Percentiles rank a stretch among this genome's conserved stretches.
phyloP scores from a whole-genome alignment of 2,113 vertebrate genomes.

The Geococcyx californianus region DNA sequence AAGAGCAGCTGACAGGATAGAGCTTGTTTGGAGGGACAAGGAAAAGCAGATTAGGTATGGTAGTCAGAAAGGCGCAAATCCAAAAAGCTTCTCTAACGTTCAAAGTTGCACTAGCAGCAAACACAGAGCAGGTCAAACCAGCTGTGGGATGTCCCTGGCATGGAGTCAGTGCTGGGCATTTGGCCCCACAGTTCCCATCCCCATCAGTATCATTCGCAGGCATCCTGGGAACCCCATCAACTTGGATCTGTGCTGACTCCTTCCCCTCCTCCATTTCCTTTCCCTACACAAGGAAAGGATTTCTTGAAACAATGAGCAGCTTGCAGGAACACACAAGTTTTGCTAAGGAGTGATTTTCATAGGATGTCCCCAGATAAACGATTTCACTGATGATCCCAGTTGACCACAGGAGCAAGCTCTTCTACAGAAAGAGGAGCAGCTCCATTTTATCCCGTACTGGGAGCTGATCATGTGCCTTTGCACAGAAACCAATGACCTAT shows the following conservation, averaged over 20 bases:
- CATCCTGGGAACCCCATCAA: neutral
- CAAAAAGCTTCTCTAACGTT: neutral
- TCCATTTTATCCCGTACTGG: neutral
- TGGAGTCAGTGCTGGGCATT: neutral
- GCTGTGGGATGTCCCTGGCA: neutral
- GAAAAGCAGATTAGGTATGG: neutral
- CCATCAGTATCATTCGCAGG: accelerated
- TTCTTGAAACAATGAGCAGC: slow-evolving; percentile 22
- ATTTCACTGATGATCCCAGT: neutral
- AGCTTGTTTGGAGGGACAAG: neutral
- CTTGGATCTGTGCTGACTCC: neutral
- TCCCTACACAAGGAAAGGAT: neutral
- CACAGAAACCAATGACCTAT: neutral
- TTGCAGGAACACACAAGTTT: slow-evolving; percentile 2
- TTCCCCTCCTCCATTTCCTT: slow-evolving; percentile 8
- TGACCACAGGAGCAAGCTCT: neutral
- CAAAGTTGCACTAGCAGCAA: neutral
- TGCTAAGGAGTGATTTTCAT: neutral
- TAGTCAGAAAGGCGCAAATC: neutral
- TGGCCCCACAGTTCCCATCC: neutral
- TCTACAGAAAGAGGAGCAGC: neutral
- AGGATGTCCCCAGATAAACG: neutral
- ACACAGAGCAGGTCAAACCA: neutral
- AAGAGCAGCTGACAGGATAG: neutral
- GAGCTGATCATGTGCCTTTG: accelerated